A percentile compares a stretch with the other conserved stretches of the same genome.
Conservation (phyloP, 2,888 invertebrate species). For the Acronicta alni region DNA sequence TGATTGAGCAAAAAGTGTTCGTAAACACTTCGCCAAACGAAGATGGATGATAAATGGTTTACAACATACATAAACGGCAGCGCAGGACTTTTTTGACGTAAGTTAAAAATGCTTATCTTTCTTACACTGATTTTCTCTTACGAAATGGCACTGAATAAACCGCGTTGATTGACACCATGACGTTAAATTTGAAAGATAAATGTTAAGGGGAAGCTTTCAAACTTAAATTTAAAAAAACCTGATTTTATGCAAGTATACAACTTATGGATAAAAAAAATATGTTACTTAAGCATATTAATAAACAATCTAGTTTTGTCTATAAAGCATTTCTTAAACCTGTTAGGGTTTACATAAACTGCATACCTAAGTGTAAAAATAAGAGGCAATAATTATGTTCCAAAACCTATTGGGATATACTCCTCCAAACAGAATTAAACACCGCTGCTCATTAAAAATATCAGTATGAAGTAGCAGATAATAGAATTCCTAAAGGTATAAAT, state of each 20-base stretch:
- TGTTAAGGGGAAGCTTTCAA: background rate
- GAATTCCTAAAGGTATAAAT: constrained; percentile 76
- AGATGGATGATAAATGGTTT: constrained; percentile 53
- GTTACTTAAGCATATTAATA: too few species aligned
- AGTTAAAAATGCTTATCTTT: constrained; percentile 40
- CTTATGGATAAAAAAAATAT: too few species aligned
- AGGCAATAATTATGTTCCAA: too few species aligned
- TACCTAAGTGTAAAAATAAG: too few species aligned
- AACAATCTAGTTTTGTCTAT: too few species aligned
- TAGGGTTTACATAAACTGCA: too few species aligned
- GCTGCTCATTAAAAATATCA: constrained; percentile 43
- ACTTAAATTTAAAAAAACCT: background rate
- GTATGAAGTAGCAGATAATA: constrained; percentile 41
- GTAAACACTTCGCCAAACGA: constrained; percentile 29
- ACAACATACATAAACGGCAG: constrained; percentile 38
- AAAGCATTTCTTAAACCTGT: too few species aligned
- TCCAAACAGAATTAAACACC: constrained; percentile 13
- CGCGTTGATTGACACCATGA: constrained; percentile 29
- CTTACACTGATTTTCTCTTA: constrained; percentile 29
- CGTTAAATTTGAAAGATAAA: constrained; percentile 13
- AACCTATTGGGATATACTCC: too few species aligned
- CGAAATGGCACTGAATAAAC: constrained; percentile 36
- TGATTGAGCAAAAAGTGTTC: constrained; percentile 28
- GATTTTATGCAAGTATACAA: too few species aligned
- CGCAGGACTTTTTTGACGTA: constrained; percentile 47